Percentiles rank a stretch among this genome's conserved stretches.
Evolutionary conservation across 1,140 invertebrate genomes (phyloP).

Genomic region (Drosophila fuyamai): DNA sequence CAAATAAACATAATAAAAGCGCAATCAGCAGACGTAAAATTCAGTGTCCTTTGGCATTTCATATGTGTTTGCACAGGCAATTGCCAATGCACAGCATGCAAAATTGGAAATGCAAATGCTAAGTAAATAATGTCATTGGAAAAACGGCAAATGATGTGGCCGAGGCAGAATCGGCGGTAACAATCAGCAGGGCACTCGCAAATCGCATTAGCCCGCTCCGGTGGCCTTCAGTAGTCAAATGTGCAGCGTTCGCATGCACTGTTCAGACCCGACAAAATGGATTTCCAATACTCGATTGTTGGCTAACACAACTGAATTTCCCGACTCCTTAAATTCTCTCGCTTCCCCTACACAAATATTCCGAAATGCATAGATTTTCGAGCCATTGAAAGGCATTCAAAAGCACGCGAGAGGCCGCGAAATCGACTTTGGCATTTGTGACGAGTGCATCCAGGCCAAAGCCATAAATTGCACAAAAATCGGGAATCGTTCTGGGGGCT

Average conservation of each 20-base stretch:
- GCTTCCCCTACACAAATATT: constrained; percentile 5
- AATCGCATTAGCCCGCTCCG: constrained; percentile 62
- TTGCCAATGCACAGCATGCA: constrained; percentile 55
- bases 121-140: constrained; percentile 64
- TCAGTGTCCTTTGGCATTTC: constrained; percentile 29
- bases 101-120: constrained; percentile 63
- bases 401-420: constrained; percentile 53
- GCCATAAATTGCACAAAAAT: constrained; percentile 72
- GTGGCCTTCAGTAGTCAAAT: constrained; percentile 61
- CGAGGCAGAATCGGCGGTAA: constrained; percentile 54
- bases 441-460: constrained; percentile 66
- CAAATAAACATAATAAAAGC: constrained; percentile 41
- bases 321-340: constrained; percentile 18
- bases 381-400: constrained; percentile 21
- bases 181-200: constrained; percentile 59
- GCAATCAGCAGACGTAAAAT: constrained; percentile 63
- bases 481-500: constrained; percentile 10
- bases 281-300: constrained; percentile 33
- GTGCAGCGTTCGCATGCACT: constrained; percentile 33
- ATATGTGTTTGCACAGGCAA: constrained; percentile 37
- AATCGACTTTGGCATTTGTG: constrained; percentile 73
- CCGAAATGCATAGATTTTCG: constrained; percentile 24
- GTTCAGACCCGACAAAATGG: constrained; percentile 17
- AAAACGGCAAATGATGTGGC: constrained; percentile 69
- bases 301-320: neutral